phyloP scores from a whole-genome alignment of 2,113 vertebrate species.

The Ia io region DNA sequence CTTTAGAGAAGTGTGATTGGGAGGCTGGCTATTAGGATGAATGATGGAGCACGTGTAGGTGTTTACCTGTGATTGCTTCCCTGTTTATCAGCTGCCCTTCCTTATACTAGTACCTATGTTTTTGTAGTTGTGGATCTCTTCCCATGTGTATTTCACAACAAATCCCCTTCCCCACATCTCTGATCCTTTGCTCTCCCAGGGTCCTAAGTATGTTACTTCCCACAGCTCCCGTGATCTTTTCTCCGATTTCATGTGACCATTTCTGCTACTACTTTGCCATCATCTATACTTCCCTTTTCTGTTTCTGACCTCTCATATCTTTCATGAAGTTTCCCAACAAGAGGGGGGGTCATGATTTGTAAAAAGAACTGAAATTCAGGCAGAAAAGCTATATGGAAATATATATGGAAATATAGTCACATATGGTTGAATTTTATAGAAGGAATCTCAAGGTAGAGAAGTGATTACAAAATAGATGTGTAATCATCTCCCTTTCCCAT shows the following conservation, averaged over 20 bases:
- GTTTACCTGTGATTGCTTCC: background rate
- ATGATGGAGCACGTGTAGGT: background rate
- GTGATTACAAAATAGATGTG: background rate
- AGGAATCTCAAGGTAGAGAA: background rate
- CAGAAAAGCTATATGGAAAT: background rate
- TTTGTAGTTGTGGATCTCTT: background rate
- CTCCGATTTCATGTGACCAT: background rate
- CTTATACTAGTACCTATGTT: background rate
- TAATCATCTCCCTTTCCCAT: background rate
- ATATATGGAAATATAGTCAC: background rate
- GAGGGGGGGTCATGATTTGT: background rate
- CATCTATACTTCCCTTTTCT: background rate
- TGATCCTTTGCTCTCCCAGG: background rate
- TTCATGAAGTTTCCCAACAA: slow-evolving; percentile 29
- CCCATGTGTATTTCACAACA: background rate
- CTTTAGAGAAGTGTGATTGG: background rate
- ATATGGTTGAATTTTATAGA: background rate
- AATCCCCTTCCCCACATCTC: background rate
- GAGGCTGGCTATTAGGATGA: background rate
- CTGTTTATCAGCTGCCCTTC: background rate
- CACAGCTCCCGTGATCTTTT: background rate
- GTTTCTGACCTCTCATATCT: background rate
- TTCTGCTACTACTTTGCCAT: background rate
- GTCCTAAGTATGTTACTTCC: background rate
- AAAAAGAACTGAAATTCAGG: slow-evolving; percentile 33